Evolutionary conservation across 92 coral and sea anemone species (phyloP), one percentile per base, ranked within the genome.

Genomic region (Actinostola sp.): DNA sequence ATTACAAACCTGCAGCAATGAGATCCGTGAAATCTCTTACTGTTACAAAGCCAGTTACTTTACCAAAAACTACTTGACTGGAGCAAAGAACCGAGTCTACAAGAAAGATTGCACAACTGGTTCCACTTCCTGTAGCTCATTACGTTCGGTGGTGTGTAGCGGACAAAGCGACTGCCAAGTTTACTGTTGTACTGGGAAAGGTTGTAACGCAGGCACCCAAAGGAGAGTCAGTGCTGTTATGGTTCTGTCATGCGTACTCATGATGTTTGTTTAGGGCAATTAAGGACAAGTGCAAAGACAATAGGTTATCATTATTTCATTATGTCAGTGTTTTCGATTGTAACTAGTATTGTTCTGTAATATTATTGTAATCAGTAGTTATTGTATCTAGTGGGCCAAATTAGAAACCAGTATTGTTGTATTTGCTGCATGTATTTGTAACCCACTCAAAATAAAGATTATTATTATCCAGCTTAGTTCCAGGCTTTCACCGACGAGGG

Each of bases 31-130:
- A 17, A 0, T 17, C 7, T 20, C 71, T 14, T 14, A 44, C 4
- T 66, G 71, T 27, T 66, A 66, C 56, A 66, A 66, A 46, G 20
- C 35, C 11, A 25, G 31, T 26, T 66, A 66, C 57, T 24, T 43
- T 12, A 19, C 34, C 10, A n/a, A 19, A 16, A 41, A 35, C 15
- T 62, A 4, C 30, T 10, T 62, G 19, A 57, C 63, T 27, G 63
- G 63, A 8, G 39, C 11, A 27, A 57, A 11, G 1, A 57, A 57
- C 26, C 63, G 39, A 27, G n/a, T 27, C 19, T 57, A 57, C 27
- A 57, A 30, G 39, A 57, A 57, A 57, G 63, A 57, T 17, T 57
- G 63, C 20, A 57, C 39, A 0, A 12, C 39, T 19, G 28, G 39
- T 38, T 10, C 39, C n/a, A 28, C 3, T 5, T 3, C 63, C 4